Base-by-base conservation (phyloP, 2,888 invertebrate species). In the Melanargia galathea region DNA sequence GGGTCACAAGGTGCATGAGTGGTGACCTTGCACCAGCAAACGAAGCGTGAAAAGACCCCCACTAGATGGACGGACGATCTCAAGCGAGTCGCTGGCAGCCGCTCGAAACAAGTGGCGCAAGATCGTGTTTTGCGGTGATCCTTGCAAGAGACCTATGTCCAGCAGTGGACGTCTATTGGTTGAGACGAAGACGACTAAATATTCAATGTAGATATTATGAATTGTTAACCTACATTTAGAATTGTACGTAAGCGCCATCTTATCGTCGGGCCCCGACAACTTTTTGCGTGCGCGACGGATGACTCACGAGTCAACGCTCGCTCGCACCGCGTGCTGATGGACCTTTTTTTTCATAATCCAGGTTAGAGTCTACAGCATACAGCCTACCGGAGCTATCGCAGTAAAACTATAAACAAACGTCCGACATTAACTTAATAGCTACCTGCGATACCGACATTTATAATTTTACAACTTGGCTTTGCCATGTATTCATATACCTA, bases 291-390 rank as follows among this genome's bases (percentile, higher is more conserved):
- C 69, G 54, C 70, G 78, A 46, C 57, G 57, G 43, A 79, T 89
- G 88, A 87, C 70, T 89, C 89, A 87, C 73, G 65, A 85, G 86
- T 87, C 86, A 86, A 87, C 79, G 87, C 68, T 71, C 77, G 64
- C 69, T 62, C 61, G 67, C 22, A 45, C 49, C 20, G 46, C 55
- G 62, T 24, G 33, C 20, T 45, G 63, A 61, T 58, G 48, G 24
- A 35, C 64, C 5, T 43, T 18, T 72, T 70, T 66, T 60, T 62
- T 51, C 60, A 57, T 64, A 69, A 65, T 59, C 49, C 60, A 59
- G 30, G 38, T 40, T 52, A 55, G 22, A 24, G 46, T 20, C 16
- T 11, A 30, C 26, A 26, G 26, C n/a, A 13, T 40, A 46, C 22
- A 43, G 46, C 45, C 43, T 56, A 22, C 56, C 40, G 24, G 55